Evolutionary conservation across 2,888 invertebrate genomes (phyloP).

Genomic region (Kryphioiulus occultus): DNA sequence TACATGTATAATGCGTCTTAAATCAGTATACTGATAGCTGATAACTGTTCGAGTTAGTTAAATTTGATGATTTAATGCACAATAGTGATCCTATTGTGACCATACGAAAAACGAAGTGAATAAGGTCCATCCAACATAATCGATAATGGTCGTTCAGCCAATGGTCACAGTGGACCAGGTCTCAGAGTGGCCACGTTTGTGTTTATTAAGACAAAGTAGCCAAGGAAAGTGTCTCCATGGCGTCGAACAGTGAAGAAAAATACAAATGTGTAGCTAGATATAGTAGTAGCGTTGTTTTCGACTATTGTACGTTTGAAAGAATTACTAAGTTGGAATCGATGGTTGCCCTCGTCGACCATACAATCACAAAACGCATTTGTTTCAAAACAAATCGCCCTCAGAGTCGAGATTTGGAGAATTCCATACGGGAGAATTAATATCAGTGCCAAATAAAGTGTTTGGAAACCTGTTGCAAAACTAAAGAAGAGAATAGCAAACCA

Average conservation of each 20-base stretch:
- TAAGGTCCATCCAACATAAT: not conserved
- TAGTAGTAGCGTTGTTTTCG: not conserved
- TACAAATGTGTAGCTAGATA: not conserved
- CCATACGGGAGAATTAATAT: not conserved
- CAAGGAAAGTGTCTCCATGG: not conserved
- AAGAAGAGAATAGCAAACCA: not conserved
- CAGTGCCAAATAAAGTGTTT: not conserved
- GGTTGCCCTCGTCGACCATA: not conserved
- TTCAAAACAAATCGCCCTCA: not conserved
- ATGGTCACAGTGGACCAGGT: not conserved
- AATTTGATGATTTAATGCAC: too few species aligned
- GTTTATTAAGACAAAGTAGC: not conserved
- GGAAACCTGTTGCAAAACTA: not conserved
- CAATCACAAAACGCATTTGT: constrained; percentile 2
- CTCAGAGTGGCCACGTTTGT: not conserved
- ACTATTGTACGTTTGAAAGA: not conserved
- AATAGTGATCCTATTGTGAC: not conserved
- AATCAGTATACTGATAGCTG: too few species aligned
- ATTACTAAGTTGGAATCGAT: not conserved
- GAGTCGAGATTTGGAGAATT: not conserved
- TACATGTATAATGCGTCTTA: too few species aligned
- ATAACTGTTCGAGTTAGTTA: too few species aligned
- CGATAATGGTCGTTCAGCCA: not conserved
- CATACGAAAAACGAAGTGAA: not conserved
- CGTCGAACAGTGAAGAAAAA: not conserved